Evolutionary conservation across 2,113 vertebrate genomes (phyloP).

Genomic region (Semicossyphus pulcher): DNA sequence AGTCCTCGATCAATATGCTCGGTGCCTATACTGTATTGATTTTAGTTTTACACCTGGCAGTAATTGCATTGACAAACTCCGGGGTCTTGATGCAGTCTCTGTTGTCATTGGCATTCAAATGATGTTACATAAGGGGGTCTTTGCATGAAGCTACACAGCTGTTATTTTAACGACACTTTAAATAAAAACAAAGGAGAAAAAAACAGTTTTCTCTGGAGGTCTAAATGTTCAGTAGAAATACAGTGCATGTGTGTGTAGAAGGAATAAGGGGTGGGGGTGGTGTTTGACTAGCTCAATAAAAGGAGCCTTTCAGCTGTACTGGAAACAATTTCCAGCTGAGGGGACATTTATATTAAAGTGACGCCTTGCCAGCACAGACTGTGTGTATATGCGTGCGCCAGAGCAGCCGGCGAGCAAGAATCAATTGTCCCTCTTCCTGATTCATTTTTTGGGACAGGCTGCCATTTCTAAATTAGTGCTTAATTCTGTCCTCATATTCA

Average conservation of each 20-base stretch:
- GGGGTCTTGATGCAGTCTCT: neutral
- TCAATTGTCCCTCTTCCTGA: conserved; percentile 31
- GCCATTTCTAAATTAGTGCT: conserved; percentile 48
- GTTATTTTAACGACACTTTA: conserved; percentile 11
- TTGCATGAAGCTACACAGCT: conserved; percentile 13
- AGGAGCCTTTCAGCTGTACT: conserved; percentile 79
- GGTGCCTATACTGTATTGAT: conserved; percentile 2
- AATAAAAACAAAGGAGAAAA: conserved; percentile 44
- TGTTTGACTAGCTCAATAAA: conserved; percentile 78
- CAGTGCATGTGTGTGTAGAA: neutral
- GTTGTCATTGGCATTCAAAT: neutral
- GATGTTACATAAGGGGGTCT: conserved; percentile 1
- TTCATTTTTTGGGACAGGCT: conserved; percentile 41
- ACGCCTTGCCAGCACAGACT: conserved; percentile 33
- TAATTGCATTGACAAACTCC: conserved; percentile 8
- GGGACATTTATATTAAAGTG: conserved; percentile 73
- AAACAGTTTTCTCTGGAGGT: conserved; percentile 3
- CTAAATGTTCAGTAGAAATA: conserved; percentile 23
- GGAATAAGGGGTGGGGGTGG: conserved; percentile 32
- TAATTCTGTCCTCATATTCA: conserved; percentile 38
- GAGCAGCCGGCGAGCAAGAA: conserved; percentile 27
- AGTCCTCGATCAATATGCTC: neutral
- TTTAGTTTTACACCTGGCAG: conserved; percentile 8
- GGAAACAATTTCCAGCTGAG: conserved; percentile 82
- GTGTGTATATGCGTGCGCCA: conserved; percentile 17